phyloP scores from a whole-genome alignment of 2,888 invertebrate genomes.

The Mongoloraphidia duomilia region DNA sequence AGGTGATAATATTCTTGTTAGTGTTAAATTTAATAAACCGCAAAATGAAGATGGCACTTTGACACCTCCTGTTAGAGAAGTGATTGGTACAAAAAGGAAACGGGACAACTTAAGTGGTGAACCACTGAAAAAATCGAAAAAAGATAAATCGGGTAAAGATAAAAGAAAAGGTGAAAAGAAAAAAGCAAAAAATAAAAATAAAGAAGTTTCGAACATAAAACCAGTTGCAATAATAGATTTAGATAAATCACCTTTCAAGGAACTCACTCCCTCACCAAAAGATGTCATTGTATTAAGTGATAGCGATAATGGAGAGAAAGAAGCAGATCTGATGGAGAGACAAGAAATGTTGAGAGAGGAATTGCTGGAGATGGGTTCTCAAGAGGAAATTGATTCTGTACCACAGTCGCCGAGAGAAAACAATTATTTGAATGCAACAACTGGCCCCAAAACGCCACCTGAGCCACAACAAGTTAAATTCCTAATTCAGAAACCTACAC shows the following conservation, averaged over 20 bases:
- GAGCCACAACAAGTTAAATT: slow-evolving; percentile 57
- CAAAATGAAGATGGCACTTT: slow-evolving; percentile 28
- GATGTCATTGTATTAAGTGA: slow-evolving; percentile 74
- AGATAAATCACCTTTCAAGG: slow-evolving; percentile 72
- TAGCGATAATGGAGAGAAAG: slow-evolving; percentile 49
- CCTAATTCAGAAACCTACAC: slow-evolving; percentile 34
- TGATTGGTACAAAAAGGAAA: slow-evolving; percentile 28
- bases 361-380: slow-evolving; percentile 24
- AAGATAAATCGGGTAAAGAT: slow-evolving; percentile 21
- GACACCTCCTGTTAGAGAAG: slow-evolving; percentile 20
- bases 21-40: slow-evolving; percentile 76
- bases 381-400: slow-evolving; percentile 18
- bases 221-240: slow-evolving; percentile 77
- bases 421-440: slow-evolving; percentile 24
- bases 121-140: slow-evolving; percentile 27
- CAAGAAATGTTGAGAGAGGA: slow-evolving; percentile 27
- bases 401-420: slow-evolving; percentile 5
- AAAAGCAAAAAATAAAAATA: slow-evolving; percentile 26
- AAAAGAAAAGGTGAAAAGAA: slow-evolving; percentile 23
- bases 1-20: slow-evolving; percentile 84
- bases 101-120: slow-evolving; percentile 25
- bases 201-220: slow-evolving; percentile 39
- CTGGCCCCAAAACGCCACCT: slow-evolving; percentile 61
- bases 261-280: slow-evolving; percentile 64
- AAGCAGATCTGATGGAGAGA: slow-evolving; percentile 21